Base-by-base conservation (phyloP, 2,888 invertebrate genomes). In the Patella pellucida region DNA sequence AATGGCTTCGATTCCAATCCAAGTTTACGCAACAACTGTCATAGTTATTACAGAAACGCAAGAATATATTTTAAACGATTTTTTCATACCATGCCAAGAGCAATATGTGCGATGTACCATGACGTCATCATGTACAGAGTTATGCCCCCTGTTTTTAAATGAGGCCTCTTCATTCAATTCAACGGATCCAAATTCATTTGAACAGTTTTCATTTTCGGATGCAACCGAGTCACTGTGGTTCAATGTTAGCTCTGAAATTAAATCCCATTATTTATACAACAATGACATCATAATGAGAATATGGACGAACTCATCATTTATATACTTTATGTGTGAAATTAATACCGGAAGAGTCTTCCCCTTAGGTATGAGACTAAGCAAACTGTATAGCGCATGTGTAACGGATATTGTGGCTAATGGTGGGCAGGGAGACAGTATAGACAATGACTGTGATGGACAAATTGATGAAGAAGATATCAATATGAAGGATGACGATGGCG, bases 371-470 rank as follows among this genome's bases (percentile, higher is more conserved):
- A 82, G 84, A 50, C 72, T 85, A 62, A 81, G 79, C 11, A 75
- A 72, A 27, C 76, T 87, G 2, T 83, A 83, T 73, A 78, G 79
- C 73, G 76, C 82, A 31, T 85, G 85, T 77, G 78, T 79, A 19
- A 75, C 72, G 67, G 78, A 73, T 16, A 72, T 50, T 51, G 71
- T 69, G 27, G 67, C 75, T 12, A 68, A 80, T 51, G 82, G 83
- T 7, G 82, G 83, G 0, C 77, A 79, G 19, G 84, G 84, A 3
- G 85, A 86, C 72, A 84, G 84, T 14, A 73, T 81, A 12, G 86
- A 85, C 74, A 84, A 86, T 68, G 86, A 87, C 77, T 85, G 85
- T 75, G 85, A 85, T 79, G 82, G 82, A 11, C 72, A 54, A 41
- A 79, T 84, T 12, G 84, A 84, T 72, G 85, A 83, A 73, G 84